Base-by-base conservation (phyloP, 2,888 invertebrate species). In the Sycophila texana region DNA sequence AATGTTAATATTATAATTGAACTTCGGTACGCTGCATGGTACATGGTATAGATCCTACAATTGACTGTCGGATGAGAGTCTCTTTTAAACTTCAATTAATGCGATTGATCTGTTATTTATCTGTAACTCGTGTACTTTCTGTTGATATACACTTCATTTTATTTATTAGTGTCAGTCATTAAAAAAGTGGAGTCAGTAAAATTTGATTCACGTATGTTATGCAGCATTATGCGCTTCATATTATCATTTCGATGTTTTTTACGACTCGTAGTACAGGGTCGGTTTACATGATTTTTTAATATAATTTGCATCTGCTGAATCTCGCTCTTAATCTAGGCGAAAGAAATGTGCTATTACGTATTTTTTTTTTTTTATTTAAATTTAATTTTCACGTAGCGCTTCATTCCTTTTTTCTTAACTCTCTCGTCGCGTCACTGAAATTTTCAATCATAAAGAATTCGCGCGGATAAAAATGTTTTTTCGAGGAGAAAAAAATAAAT, bases 1-100 rank as follows among this genome's bases (percentile, higher is more conserved):
- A 39, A 65, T 49, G 22, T 51, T 22, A 74, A 74, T 10, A 30
- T 5, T 22, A n/a, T n/a, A 72, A 63, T 30, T 16, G n/a, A 71
- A 47, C 18, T 65, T 72, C 22, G 57, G 39, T 55, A 58, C 63
- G 57, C 49, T 77, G 77, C 77, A 77, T 77, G 77, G 70, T 77
- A 70, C 47, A 67, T 60, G 18, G 51, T 60, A 51, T 74, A 76
- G 60, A 76, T 58, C 51, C 39, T 10, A 39, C 51, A 61, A 13
- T 63, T 30, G 63, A 70, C 47, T 47, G 13, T 68, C 70, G 76
- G 55, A 58, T 67, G 74, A 67, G 67, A 51, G 51, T 20, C 20
- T 61, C 30, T 61, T 53, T 65, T 10, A 20, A 18, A 22, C 20
- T 75, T 60, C 60, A 14, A 14, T 68, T 75, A 51, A 26, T 51